Conservation (phyloP, 2,888 invertebrate genomes). For the Ophonus ardosiacus region DNA sequence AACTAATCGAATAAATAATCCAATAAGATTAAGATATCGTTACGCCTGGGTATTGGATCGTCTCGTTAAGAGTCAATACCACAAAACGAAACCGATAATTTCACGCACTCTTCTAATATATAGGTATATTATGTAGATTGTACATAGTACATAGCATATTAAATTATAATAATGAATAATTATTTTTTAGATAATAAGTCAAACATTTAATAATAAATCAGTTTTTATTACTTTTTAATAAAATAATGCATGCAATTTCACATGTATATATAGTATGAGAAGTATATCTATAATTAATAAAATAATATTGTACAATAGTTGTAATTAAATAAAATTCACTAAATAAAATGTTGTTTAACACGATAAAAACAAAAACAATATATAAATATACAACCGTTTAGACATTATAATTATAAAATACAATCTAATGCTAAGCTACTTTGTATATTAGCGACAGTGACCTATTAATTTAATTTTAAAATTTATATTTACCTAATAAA, state of each 20-base stretch:
- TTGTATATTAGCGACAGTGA: slow-evolving; percentile 3
- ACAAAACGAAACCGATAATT: too few relatives aligned
- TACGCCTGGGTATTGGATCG: too few relatives aligned
- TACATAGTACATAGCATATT: too few relatives aligned
- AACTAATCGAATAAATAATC: too few relatives aligned
- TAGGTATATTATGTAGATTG: too few relatives aligned
- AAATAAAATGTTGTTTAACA: slow-evolving; percentile 32
- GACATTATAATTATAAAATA: slow-evolving; percentile 20
- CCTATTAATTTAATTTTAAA: background rate
- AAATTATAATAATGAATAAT: too few relatives aligned
- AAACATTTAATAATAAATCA: background rate
- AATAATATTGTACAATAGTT: slow-evolving; percentile 58
- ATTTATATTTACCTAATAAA: slow-evolving; percentile 17
- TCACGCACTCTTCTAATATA: too few relatives aligned
- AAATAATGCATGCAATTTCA: slow-evolving; percentile 59
- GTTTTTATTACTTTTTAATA: slow-evolving; percentile 31
- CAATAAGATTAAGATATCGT: too few relatives aligned
- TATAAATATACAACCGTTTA: slow-evolving; percentile 19
- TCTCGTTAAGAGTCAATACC: too few relatives aligned
- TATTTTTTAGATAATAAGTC: background rate
- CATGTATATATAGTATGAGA: slow-evolving; percentile 52
- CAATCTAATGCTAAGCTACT: slow-evolving; percentile 6
- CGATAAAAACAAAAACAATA: slow-evolving; percentile 17
- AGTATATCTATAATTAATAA: slow-evolving; percentile 45
- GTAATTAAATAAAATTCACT: slow-evolving; percentile 48